A percentile compares a stretch with the other conserved stretches of the same genome.
phyloP scores from a whole-genome alignment of 2,888 invertebrate species.

The Hirtodrosophila alboralis region DNA sequence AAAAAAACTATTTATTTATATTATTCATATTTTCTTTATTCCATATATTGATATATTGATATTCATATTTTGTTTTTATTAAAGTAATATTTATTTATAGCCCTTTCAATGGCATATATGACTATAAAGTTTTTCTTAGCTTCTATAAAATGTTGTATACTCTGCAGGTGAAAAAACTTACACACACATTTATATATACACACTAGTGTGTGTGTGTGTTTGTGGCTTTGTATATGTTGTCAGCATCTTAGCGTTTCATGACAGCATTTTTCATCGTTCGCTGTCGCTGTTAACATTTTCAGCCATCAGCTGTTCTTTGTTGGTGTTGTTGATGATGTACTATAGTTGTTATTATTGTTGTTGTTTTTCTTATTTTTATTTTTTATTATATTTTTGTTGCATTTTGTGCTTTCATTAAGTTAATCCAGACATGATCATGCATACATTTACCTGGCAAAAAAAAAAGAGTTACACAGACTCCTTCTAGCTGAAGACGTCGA shows the following conservation, averaged over 20 bases:
- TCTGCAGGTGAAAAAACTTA: too few relatives aligned
- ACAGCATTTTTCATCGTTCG: constrained; percentile 39
- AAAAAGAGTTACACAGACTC: constrained; percentile 14
- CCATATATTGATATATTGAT: too few relatives aligned
- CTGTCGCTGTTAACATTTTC: constrained; percentile 41
- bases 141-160: constrained; percentile 9
- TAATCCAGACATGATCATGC: constrained; percentile 81
- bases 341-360: constrained; percentile 5
- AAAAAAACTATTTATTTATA: too few relatives aligned
- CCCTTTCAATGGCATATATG: too few relatives aligned
- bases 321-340: constrained; percentile 1
- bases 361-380: constrained; percentile 26
- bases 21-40: too few relatives aligned
- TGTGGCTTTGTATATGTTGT: constrained; percentile 39
- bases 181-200: too few relatives aligned
- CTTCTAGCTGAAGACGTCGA: constrained; percentile 27
- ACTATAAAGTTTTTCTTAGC: too few relatives aligned
- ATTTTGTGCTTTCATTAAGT: constrained; percentile 73
- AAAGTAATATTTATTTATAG: too few relatives aligned
- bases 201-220: background rate
- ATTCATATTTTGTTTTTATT: too few relatives aligned
- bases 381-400: constrained; percentile 21
- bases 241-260: constrained; percentile 49
- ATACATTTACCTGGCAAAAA: constrained; percentile 48
- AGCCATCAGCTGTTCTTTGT: constrained; percentile 48